These are phyloP conservation scores for Thalassoma bifasciatum DNA, from an alignment of 2,113 vertebrate genomes.

Conservation along the genomic window DNA sequence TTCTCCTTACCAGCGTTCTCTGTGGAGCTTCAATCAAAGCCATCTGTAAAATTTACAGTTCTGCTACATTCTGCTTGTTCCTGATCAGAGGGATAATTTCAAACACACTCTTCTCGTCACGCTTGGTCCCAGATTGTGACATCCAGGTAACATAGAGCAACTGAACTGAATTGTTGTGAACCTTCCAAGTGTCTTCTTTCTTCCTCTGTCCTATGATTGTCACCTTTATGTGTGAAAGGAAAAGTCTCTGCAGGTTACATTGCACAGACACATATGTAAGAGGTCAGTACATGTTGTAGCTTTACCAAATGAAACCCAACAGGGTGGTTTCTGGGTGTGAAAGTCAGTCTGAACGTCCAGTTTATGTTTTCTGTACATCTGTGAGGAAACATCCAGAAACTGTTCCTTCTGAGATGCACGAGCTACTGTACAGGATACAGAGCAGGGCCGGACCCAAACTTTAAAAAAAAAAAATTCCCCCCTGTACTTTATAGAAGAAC, in stretches of 20 bases:
- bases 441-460: slow-evolving; percentile 85
- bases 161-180: slow-evolving; percentile 57
- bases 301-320: slow-evolving; percentile 62
- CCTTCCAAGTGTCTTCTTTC: slow-evolving; percentile 62
- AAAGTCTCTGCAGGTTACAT: slow-evolving; percentile 32
- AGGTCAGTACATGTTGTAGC: slow-evolving; percentile 52
- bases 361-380: slow-evolving; percentile 26
- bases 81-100: slow-evolving; percentile 13
- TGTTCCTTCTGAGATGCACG: slow-evolving; percentile 60
- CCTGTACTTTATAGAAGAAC: slow-evolving; percentile 30
- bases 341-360: slow-evolving; percentile 1
- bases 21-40: slow-evolving; percentile 41
- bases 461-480: slow-evolving; percentile 71
- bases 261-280: slow-evolving; percentile 40
- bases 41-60: slow-evolving; percentile 26
- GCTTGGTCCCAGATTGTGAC: slow-evolving; percentile 26
- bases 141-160: slow-evolving; percentile 47
- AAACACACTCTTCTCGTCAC: slow-evolving; percentile 15
- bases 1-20: slow-evolving; percentile 26
- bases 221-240: slow-evolving; percentile 40
- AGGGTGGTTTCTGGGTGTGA: slow-evolving; percentile 68
- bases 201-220: slow-evolving; percentile 49
- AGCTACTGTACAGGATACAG: slow-evolving; percentile 85
- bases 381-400: slow-evolving; percentile 53
- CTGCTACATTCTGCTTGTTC: slow-evolving; percentile 12